These are phyloP conservation scores for Dermatemys mawii DNA, from an alignment of 2,113 vertebrate species.

Conservation along the genomic window DNA sequence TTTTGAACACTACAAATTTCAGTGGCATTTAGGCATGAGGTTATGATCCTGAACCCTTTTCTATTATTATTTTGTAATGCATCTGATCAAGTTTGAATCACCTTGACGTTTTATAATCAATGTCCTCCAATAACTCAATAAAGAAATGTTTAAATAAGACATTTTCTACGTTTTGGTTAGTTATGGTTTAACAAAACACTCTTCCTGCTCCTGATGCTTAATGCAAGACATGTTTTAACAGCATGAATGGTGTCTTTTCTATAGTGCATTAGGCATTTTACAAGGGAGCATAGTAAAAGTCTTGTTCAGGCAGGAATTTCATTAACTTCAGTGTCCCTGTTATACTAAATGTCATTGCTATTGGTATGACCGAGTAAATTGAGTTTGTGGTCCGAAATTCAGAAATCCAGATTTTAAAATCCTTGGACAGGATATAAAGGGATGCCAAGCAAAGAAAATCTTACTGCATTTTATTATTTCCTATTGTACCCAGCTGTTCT, in stretches of 20 bases:
- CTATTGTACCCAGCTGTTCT: conserved; percentile 55
- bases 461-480: conserved; percentile 13
- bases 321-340: not conserved
- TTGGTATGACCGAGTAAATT: conserved; percentile 29
- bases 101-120: not conserved
- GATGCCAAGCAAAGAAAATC: conserved; percentile 7
- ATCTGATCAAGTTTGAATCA: not conserved
- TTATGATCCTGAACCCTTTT: not conserved
- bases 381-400: conserved; percentile 46
- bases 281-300: conserved; percentile 28
- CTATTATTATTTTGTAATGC: conserved; percentile 18
- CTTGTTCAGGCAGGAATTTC: conserved; percentile 54
- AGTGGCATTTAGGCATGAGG: not conserved
- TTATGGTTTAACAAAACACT: conserved; percentile 22
- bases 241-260: conserved; percentile 28
- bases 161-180: not conserved
- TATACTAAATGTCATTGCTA: not conserved
- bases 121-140: conserved; percentile 27
- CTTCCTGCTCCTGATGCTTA: not conserved
- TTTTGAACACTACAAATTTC: not conserved
- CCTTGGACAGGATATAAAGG: conserved; percentile 46
- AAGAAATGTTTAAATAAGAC: not conserved
- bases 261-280: conserved; percentile 32
- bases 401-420: conserved; percentile 52
- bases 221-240: not conserved